Evolutionary conservation across 2,888 invertebrate species (phyloP).

Genomic region (Hylaea fasciaria): DNA sequence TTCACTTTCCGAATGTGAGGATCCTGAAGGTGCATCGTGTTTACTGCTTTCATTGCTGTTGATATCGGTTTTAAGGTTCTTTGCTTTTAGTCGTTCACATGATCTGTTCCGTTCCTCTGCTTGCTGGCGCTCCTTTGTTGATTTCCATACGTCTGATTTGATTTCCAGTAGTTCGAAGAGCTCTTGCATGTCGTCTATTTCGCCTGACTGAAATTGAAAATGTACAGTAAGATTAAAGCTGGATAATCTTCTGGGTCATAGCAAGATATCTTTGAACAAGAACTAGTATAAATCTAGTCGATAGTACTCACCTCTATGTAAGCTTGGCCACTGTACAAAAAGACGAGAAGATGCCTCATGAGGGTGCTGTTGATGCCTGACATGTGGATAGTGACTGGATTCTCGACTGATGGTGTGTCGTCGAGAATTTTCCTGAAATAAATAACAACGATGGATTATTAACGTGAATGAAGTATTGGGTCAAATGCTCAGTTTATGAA

Average conservation of each 20-base stretch:
- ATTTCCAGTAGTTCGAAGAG: constrained; percentile 93
- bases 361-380: constrained; percentile 92
- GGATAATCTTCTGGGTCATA: background rate
- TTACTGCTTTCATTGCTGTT: constrained; percentile 83
- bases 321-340: constrained; percentile 94
- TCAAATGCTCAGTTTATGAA: background rate
- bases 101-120: constrained; percentile 81
- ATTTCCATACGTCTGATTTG: constrained; percentile 91
- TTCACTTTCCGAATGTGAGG: constrained; percentile 81
- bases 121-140: constrained; percentile 81
- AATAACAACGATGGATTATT: constrained; percentile 29
- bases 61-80: constrained; percentile 78
- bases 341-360: constrained; percentile 92
- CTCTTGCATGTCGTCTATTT: constrained; percentile 93
- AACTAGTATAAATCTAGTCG: background rate
- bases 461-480: background rate
- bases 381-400: constrained; percentile 92
- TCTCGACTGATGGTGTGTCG: constrained; percentile 88
- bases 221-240: background rate
- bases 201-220: constrained; percentile 86
- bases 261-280: background rate
- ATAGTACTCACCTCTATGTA: constrained; percentile 87
- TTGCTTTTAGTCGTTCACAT: constrained; percentile 78
- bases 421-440: constrained; percentile 87
- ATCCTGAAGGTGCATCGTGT: constrained; percentile 80